Base-by-base conservation (phyloP, 2,888 invertebrate genomes). In the Aphidius colemani region DNA sequence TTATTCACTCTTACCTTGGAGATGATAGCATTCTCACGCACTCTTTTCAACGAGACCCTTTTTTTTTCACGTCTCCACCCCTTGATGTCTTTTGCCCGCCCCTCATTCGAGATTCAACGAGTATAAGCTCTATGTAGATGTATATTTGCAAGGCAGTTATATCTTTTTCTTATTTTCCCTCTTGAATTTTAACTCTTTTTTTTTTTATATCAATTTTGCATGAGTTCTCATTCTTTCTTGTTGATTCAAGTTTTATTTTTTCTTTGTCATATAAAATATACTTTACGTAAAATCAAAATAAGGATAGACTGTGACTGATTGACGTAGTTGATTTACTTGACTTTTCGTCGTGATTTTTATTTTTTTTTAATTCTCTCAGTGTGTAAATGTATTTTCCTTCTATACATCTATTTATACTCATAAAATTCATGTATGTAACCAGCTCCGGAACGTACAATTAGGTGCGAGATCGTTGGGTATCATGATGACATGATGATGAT, bases 371-470 rank as follows among this genome's bases (percentile, higher is more conserved):
- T 30, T 18, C 2, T 18, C 13, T 18, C 13, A 18, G 13, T 18
- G 13, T 18, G n/a, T n/a, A n/a, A n/a, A n/a, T n/a, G n/a, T n/a
- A n/a, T n/a, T n/a, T n/a, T n/a, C n/a, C n/a, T n/a, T n/a, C n/a
- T n/a, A n/a, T n/a, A 18, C 13, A 18, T 18, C 13, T 18, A 18
- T n/a, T n/a, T 18, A 18, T 5, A 30, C 5, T 30, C 30, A 3
- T 30, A 30, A 30, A 30, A 30, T 30, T 30, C 30, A 30, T 30
- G 5, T 30, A 30, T 30, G 30, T 30, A 67, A 67, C 71, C 70
- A 70, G 73, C 71, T 67, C 72, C 69, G 73, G 75, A 80, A 81
- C 80, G 73, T 80, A 78, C 81, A 81, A 81, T 81, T 81, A 81
- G 78, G 78, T 75, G 74, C 74, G 72, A 75, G 76, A 76, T 75